Evolutionary conservation across 2,888 invertebrate species (phyloP), one percentile per base, ranked within the genome.

Genomic region (Acanthosepion lycidas): DNA sequence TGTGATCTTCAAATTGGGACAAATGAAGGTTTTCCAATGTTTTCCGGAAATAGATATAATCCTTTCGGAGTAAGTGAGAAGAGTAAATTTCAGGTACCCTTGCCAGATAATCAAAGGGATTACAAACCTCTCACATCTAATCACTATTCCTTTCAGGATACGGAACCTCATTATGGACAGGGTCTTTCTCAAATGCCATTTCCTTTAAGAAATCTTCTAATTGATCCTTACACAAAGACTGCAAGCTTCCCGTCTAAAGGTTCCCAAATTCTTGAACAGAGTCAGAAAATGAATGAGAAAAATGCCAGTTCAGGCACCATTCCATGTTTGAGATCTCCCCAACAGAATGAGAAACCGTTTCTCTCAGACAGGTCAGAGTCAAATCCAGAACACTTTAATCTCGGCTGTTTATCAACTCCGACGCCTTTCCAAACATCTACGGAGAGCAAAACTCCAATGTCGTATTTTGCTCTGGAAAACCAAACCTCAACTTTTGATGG

Each of bases 281-380:
- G 53, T 28, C 93, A 28, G 18, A 53, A 2, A 26, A 92, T 48
- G 15, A 93, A 93, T 53, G 78, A 33, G n/a, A 78, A 78, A 33
- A 78, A 15, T n/a, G 78, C n/a, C 2, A 53, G n/a, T 12, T 6
- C 49, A 15, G 93, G 93, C n/a, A n/a, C 49, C 49, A 53, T 49
- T 51, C 51, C 48, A 49, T 18, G 28, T 6, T 49, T n/a, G 15
- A 93, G 51, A 93, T 28, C 93, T 8, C 93, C 93, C 15, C 26
- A 28, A n/a, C 93, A 93, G 9, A 93, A 93, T n/a, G 93, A 93
- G 48, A 53, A 18, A 93, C n/a, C 28, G 6, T 93, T 93, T 53
- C 53, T 53, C 23, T n/a, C 93, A 6, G 93, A 93, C 15, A 51
- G 53, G 20, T 53, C 53, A 6, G 93, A 93, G 20, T n/a, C n/a